phyloP scores from a whole-genome alignment of 2,797 vertebrate genomes.

The Silurus aristotelis region DNA sequence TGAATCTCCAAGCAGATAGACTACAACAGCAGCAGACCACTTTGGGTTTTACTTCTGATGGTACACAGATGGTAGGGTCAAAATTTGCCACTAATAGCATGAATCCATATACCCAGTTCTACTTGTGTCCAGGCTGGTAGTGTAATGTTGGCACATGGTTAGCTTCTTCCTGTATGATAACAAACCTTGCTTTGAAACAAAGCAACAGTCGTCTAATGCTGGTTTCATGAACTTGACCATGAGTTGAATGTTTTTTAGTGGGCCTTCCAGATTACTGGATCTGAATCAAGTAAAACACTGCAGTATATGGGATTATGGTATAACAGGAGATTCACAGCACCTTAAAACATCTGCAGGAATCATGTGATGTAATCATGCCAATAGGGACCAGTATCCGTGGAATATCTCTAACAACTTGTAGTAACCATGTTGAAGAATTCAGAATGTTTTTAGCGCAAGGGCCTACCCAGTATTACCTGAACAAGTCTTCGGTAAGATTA shows the following conservation, averaged over 20 bases:
- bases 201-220: not conserved
- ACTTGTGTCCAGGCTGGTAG: not conserved
- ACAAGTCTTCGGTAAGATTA: not conserved
- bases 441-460: not conserved
- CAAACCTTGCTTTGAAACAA: not conserved
- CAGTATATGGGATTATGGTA: too few species aligned
- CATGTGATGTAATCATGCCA: not conserved
- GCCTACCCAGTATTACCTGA: not conserved
- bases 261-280: not conserved
- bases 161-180: not conserved
- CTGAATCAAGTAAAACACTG: not conserved
- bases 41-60: not conserved
- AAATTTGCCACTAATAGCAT: not conserved
- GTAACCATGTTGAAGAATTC: not conserved
- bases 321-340: not conserved
- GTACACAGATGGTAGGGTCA: conserved; percentile 2
- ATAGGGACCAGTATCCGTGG: not conserved
- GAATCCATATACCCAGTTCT: not conserved
- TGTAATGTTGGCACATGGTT: not conserved
- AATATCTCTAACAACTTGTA: not conserved
- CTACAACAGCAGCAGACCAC: not conserved
- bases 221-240: not conserved
- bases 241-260: not conserved
- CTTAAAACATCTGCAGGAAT: not conserved
- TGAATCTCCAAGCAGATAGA: not conserved